phyloP scores from a whole-genome alignment of 2,797 vertebrate genomes.

The Galago senegalensis region DNA sequence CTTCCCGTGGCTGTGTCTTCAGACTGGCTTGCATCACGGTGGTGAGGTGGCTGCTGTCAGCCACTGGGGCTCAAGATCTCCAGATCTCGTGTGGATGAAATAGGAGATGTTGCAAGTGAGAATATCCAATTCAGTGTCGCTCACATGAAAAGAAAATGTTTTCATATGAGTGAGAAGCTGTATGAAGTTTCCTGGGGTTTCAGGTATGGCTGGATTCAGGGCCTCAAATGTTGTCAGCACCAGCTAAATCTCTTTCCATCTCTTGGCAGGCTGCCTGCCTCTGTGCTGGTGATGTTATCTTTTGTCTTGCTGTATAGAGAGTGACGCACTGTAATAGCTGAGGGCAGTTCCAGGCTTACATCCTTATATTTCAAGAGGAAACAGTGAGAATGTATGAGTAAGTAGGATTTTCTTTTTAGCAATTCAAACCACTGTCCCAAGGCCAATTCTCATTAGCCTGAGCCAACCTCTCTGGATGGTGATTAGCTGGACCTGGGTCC shows the following conservation, averaged over 20 bases:
- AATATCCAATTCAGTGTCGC: not conserved
- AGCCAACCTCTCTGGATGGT: not conserved
- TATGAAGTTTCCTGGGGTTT: not conserved
- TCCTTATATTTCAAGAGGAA: not conserved
- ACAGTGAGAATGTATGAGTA: not conserved
- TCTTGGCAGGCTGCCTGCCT: not conserved
- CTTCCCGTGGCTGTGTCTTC: not conserved
- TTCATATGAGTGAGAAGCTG: not conserved
- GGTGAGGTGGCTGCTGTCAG: not conserved
- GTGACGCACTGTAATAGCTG: accelerated
- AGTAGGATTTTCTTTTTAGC: not conserved
- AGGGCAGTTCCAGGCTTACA: not conserved
- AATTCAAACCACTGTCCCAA: not conserved
- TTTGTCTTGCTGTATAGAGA: accelerated
- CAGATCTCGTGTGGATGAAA: not conserved
- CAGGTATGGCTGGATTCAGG: not conserved
- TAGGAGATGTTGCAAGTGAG: not conserved
- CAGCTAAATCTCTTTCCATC: not conserved
- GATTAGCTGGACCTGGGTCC: not conserved
- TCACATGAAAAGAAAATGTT: not conserved
- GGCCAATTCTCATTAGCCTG: not conserved
- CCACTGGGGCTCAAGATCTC: not conserved
- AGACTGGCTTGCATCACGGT: not conserved
- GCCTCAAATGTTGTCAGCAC: not conserved
- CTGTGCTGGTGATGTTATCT: not conserved